phyloP scores from a whole-genome alignment of 2,113 vertebrate species.

The Osmerus eperlanus region DNA sequence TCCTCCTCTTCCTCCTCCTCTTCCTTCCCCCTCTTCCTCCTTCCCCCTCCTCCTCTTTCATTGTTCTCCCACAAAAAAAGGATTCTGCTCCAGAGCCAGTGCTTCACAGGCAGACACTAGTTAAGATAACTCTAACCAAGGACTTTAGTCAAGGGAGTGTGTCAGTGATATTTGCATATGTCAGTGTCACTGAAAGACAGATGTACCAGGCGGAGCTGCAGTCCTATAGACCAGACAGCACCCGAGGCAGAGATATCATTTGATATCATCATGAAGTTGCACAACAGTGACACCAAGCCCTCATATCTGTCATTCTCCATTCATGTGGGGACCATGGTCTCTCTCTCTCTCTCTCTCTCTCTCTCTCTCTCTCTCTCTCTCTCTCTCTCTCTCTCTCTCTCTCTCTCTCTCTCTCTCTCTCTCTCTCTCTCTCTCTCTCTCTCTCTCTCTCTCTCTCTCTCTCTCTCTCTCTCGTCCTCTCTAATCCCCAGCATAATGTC shows the following conservation, averaged over 20 bases:
- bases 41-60: too few species aligned
- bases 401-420: too few species aligned
- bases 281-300: constrained; percentile 21
- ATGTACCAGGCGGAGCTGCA: constrained; percentile 13
- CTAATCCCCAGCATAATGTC: constrained; percentile 41
- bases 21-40: too few species aligned
- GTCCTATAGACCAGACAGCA: neutral
- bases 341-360: too few species aligned
- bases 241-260: neutral
- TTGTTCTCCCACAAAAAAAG: too few species aligned
- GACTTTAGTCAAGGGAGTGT: neutral
- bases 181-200: constrained; percentile 22
- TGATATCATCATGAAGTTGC: constrained; percentile 23
- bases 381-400: too few species aligned
- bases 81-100: too few species aligned
- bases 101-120: constrained; percentile 1
- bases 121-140: constrained; percentile 21
- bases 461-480: neutral
- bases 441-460: too few species aligned
- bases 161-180: constrained; percentile 1
- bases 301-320: constrained; percentile 31
- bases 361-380: too few species aligned
- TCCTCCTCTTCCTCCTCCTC: too few species aligned
- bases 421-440: too few species aligned
- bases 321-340: too few species aligned